Evolutionary conservation across 1,140 invertebrate genomes (phyloP).

Genomic region (Drosophila bocqueti): DNA sequence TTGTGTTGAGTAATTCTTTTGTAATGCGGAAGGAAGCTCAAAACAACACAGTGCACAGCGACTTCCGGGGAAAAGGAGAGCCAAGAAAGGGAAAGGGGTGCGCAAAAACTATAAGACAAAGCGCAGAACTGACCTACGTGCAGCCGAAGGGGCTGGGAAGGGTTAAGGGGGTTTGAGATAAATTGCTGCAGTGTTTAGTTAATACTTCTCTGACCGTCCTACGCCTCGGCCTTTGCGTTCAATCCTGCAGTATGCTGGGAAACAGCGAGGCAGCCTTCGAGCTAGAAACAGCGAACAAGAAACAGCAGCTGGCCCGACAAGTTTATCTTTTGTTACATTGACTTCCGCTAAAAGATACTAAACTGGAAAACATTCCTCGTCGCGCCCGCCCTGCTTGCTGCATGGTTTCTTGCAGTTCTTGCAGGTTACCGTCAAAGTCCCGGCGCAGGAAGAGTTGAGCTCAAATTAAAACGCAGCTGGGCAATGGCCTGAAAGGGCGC

Average conservation of each 20-base stretch:
- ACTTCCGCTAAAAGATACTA: slow-evolving; percentile 80
- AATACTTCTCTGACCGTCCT: slow-evolving; percentile 66
- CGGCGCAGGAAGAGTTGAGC: slow-evolving; percentile 66
- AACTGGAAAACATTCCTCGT: slow-evolving; percentile 65
- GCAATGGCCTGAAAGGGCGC: slow-evolving; percentile 59
- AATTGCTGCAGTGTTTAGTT: slow-evolving; percentile 82
- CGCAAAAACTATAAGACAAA: slow-evolving; percentile 74
- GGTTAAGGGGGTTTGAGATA: slow-evolving; percentile 49
- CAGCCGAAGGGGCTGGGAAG: slow-evolving; percentile 11
- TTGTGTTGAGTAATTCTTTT: slow-evolving; percentile 82
- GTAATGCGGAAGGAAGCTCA: slow-evolving; percentile 78
- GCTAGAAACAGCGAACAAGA: slow-evolving; percentile 34
- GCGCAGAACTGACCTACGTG: slow-evolving; percentile 63
- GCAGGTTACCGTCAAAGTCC: slow-evolving; percentile 43
- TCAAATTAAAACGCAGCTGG: slow-evolving; percentile 81
- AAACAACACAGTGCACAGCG: slow-evolving; percentile 70
- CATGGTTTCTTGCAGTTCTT: slow-evolving; percentile 18
- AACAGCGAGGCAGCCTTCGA: slow-evolving; percentile 24
- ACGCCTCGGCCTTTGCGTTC: slow-evolving; percentile 41
- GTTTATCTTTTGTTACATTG: slow-evolving; percentile 83
- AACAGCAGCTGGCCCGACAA: slow-evolving; percentile 76
- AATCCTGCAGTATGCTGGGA: slow-evolving; percentile 38
- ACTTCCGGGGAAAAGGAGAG: slow-evolving; percentile 41
- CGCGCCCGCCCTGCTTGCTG: slow-evolving; percentile 28
- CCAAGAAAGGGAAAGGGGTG: slow-evolving; percentile 7